phyloP scores from a whole-genome alignment of 2,797 vertebrate species.

The Sphenodon punctatus region DNA sequence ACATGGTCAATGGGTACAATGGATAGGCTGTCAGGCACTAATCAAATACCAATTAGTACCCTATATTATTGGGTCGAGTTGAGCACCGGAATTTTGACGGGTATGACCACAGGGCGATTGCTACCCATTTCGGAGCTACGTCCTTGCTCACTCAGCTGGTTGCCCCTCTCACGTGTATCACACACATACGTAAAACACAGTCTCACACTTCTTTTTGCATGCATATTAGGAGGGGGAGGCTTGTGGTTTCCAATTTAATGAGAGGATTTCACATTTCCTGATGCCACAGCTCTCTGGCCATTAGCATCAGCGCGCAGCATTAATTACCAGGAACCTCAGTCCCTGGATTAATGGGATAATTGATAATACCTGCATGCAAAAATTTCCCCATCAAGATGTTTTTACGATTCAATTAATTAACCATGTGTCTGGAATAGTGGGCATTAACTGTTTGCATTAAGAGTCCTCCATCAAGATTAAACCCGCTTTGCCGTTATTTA shows the following conservation, averaged over 20 bases:
- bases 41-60: too few species aligned
- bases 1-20: too few species aligned
- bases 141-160: too few species aligned
- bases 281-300: background rate
- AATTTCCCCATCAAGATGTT: conserved; percentile 51
- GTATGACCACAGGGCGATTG: too few species aligned
- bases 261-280: background rate
- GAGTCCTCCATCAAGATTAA: conserved; percentile 46
- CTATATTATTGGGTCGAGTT: too few species aligned
- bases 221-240: background rate
- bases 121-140: too few species aligned
- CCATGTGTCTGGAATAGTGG: conserved; percentile 32
- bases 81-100: too few species aligned
- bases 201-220: conserved; percentile 28
- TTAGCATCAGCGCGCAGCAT: background rate
- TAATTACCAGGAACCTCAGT: conserved; percentile 27
- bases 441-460: conserved; percentile 44
- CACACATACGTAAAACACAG: rapidly evolving
- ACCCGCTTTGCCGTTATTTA: conserved; percentile 47
- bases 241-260: conserved; percentile 30
- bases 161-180: too few species aligned
- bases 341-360: conserved; percentile 53
- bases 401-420: conserved; percentile 66
- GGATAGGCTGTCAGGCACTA: too few species aligned
- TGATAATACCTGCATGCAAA: conserved; percentile 60